Percentiles rank a stretch among this genome's conserved stretches.
These are phyloP conservation scores for Drosophila quadrilineata DNA, from an alignment of 1,140 invertebrate species.

Conservation along the genomic window DNA sequence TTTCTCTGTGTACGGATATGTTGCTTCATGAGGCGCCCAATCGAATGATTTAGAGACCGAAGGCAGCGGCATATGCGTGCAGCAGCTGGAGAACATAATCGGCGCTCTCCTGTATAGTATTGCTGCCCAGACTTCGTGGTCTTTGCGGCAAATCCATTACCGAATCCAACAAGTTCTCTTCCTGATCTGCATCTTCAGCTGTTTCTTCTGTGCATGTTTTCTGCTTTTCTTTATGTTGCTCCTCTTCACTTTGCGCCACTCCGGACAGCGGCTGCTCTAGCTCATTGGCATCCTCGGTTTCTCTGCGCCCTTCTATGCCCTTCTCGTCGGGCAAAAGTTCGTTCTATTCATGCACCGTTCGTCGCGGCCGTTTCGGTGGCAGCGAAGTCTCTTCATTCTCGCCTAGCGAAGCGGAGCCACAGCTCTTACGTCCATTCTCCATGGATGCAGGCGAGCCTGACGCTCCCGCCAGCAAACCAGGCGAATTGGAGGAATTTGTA, in stretches of 20 bases:
- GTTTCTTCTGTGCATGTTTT: slow-evolving; percentile 11
- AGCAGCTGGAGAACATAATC: slow-evolving; percentile 63
- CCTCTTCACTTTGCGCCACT: not conserved
- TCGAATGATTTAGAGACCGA: slow-evolving; percentile 45
- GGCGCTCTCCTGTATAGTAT: slow-evolving; percentile 61
- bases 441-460: slow-evolving; percentile 51
- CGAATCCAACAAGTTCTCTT: slow-evolving; percentile 26
- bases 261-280: slow-evolving; percentile 4
- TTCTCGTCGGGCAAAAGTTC: slow-evolving; percentile 61
- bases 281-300: not conserved
- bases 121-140: slow-evolving; percentile 58
- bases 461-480: slow-evolving; percentile 37
- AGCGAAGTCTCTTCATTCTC: slow-evolving; percentile 66
- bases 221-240: not conserved
- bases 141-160: slow-evolving; percentile 53
- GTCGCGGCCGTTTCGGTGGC: slow-evolving; percentile 64
- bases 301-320: slow-evolving; percentile 25
- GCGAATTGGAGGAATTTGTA: slow-evolving; percentile 48
- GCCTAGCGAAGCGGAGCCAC: slow-evolving; percentile 57
- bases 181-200: too few species aligned
- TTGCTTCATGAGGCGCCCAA: slow-evolving; percentile 4
- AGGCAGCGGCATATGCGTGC: slow-evolving; percentile 65
- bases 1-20: slow-evolving; percentile 41
- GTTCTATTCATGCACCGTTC: slow-evolving; percentile 71
- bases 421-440: slow-evolving; percentile 72